Conservation (phyloP, 2,797 vertebrate genomes). For the Capromys pilorides region DNA sequence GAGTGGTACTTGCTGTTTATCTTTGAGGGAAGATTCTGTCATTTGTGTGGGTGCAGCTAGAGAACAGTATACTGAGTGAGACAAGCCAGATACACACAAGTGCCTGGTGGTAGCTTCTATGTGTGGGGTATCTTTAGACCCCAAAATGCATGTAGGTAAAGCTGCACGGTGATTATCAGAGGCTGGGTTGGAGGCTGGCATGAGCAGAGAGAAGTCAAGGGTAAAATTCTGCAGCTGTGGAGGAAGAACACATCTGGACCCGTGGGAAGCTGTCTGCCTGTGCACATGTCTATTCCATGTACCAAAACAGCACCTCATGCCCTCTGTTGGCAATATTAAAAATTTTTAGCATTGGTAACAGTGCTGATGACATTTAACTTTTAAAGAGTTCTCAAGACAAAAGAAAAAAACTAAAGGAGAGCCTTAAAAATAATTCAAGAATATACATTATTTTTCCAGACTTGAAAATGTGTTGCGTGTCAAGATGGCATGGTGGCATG, state of each 20-base stretch:
- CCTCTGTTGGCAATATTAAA: background rate
- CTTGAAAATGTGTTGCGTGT: background rate
- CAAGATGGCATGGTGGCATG: background rate
- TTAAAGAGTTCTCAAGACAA: background rate
- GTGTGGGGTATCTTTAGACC: background rate
- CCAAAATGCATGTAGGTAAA: background rate
- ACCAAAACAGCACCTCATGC: background rate
- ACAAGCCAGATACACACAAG: background rate
- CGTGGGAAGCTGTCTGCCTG: background rate
- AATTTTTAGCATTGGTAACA: too few relatives aligned
- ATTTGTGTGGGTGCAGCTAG: background rate
- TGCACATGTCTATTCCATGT: background rate
- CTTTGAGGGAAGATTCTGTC: background rate
- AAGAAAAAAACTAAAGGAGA: background rate
- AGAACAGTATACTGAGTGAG: background rate
- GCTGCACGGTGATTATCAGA: background rate
- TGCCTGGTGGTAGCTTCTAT: background rate
- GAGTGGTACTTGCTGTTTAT: background rate
- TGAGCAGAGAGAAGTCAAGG: background rate
- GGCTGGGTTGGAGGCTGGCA: too few relatives aligned
- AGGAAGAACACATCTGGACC: background rate
- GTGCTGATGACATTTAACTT: background rate
- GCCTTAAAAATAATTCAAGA: slow-evolving; percentile 9
- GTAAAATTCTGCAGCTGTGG: background rate
- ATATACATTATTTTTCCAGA: background rate